Percentiles rank a stretch among this genome's conserved stretches.
phyloP scores from a whole-genome alignment of 2,113 vertebrate species.

The Suricata suricatta region DNA sequence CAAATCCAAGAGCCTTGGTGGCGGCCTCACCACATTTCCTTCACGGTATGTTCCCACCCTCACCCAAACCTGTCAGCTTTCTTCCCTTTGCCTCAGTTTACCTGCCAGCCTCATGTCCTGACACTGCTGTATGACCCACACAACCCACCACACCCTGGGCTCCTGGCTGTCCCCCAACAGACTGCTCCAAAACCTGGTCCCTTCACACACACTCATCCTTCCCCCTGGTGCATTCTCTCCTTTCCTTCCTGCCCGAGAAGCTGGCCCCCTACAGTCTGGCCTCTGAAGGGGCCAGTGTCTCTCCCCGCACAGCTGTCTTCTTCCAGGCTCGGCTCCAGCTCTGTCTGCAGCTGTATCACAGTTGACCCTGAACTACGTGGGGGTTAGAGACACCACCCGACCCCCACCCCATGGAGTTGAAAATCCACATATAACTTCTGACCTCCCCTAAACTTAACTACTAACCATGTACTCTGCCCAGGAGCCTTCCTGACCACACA shows the following conservation, averaged over 20 bases:
- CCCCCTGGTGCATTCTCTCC: background rate
- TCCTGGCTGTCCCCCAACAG: background rate
- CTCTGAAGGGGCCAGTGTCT: background rate
- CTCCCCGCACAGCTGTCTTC: background rate
- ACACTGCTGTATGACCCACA: background rate
- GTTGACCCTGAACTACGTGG: background rate
- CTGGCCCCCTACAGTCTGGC: rapidly evolving
- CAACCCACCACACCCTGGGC: rapidly evolving
- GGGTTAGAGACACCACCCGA: background rate
- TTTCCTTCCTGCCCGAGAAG: background rate
- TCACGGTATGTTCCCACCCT: background rate
- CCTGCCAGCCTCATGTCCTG: background rate
- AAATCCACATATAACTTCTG: background rate
- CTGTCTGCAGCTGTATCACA: background rate
- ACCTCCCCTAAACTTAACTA: background rate
- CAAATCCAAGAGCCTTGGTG: background rate
- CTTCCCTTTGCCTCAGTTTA: background rate
- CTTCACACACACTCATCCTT: background rate
- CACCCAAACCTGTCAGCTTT: background rate
- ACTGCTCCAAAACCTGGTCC: background rate
- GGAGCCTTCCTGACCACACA: background rate
- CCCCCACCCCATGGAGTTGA: background rate
- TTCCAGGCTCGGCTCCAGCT: too few relatives aligned
- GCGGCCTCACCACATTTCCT: background rate
- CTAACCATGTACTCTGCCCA: too few relatives aligned